A percentile compares a stretch with the other conserved stretches of the same genome.
Conservation (phyloP, 2,797 vertebrate genomes). For the Antennarius maculatus region DNA sequence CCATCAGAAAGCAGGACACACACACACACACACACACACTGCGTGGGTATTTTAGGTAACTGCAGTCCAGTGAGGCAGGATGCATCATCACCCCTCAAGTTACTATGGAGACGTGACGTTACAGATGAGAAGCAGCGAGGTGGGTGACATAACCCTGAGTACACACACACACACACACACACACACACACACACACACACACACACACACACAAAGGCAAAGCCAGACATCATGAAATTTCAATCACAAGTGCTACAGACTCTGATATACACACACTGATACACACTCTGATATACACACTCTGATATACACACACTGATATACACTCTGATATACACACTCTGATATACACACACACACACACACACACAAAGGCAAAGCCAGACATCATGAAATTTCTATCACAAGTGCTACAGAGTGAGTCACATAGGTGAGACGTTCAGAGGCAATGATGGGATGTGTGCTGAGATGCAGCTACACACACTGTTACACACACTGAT, state of each 20-base stretch:
- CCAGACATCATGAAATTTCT: too few species aligned
- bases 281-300: too few species aligned
- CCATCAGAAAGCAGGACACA: background rate
- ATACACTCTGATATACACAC: too few species aligned
- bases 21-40: background rate
- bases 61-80: constrained; percentile 49
- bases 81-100: constrained; percentile 35
- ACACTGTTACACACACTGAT: too few species aligned
- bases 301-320: too few species aligned
- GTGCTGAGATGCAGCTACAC: too few species aligned
- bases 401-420: background rate
- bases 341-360: background rate
- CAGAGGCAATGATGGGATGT: too few species aligned
- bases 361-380: too few species aligned
- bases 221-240: too few species aligned
- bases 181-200: constrained; percentile 13
- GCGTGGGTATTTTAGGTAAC: constrained; percentile 13
- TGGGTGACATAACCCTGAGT: constrained; percentile 50
- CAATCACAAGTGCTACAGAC: constrained; percentile 10
- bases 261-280: background rate
- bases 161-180: constrained; percentile 12
- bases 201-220: too few species aligned
- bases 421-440: too few species aligned
- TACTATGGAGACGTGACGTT: constrained; percentile 56
- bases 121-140: constrained; percentile 20